Conservation (phyloP, 2,113 vertebrate genomes). For the Protobothrops flavoviridis region DNA sequence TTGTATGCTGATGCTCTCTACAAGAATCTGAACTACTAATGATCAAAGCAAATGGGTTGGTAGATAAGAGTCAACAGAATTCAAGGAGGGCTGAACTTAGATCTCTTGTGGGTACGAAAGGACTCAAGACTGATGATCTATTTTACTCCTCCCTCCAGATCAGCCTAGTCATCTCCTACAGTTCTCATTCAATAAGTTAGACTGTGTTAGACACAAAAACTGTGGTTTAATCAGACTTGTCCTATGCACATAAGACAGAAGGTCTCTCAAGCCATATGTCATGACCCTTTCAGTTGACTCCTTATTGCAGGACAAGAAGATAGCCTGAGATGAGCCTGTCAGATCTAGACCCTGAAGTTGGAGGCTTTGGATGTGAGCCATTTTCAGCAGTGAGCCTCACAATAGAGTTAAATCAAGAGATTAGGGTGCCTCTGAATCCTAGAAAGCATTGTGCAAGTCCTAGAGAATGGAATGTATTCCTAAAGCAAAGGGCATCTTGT, state of each 20-base stretch:
- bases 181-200: neutral
- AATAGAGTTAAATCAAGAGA: neutral
- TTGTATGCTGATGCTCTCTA: neutral
- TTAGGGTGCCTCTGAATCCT: neutral
- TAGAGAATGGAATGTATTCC: neutral
- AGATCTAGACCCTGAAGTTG: neutral
- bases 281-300: neutral
- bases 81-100: neutral
- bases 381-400: neutral
- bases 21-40: neutral
- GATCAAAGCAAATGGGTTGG: neutral
- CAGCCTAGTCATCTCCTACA: neutral
- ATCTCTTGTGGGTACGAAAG: neutral
- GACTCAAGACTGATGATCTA: neutral
- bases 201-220: neutral
- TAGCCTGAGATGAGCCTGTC: neutral
- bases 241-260: no score
- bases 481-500: neutral
- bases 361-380: neutral
- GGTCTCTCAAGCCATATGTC: neutral
- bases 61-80: neutral
- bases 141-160: neutral
- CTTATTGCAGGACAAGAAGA: neutral
- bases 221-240: neutral
- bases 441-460: neutral